Percentiles rank a stretch among this genome's conserved stretches.
These are phyloP conservation scores for Thymallus thymallus DNA, from an alignment of 2,113 vertebrate species.

Conservation along the genomic window DNA sequence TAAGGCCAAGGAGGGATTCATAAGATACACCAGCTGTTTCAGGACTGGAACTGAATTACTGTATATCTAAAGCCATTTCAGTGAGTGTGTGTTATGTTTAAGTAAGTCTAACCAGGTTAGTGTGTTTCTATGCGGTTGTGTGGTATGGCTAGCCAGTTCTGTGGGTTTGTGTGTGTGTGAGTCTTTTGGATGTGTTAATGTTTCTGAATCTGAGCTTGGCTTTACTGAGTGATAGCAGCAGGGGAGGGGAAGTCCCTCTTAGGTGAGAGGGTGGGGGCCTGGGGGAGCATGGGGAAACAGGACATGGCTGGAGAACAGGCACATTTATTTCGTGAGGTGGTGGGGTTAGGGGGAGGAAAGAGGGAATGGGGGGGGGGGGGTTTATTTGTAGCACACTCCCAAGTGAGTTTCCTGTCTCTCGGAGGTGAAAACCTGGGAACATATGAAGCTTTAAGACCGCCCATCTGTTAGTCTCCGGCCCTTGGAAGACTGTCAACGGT, in stretches of 20 bases:
- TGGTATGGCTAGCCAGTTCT: neutral
- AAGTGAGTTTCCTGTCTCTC: conserved; percentile 92
- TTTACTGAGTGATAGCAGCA: conserved; percentile 49
- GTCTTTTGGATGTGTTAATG: conserved; percentile 53
- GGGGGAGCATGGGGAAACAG: conserved; percentile 44
- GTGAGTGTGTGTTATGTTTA: conserved; percentile 2
- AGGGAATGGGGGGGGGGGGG: conserved; percentile 45
- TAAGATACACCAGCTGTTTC: too few relatives aligned
- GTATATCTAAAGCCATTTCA: neutral
- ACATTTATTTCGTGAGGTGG: conserved; percentile 17
- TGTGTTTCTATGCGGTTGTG: neutral
- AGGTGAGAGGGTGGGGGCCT: conserved; percentile 27
- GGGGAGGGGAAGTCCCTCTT: conserved; percentile 60
- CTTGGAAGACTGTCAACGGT: conserved; percentile 92
- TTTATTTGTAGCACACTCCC: conserved; percentile 87
- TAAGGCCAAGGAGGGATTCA: too few relatives aligned
- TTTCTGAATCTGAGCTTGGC: conserved; percentile 23
- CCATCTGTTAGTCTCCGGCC: conserved; percentile 97
- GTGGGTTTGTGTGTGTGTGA: conserved; percentile 13
- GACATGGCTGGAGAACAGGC: conserved; percentile 49
- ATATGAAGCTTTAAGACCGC: conserved; percentile 94
- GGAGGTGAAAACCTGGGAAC: conserved; percentile 92
- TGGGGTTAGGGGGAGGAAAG: neutral
- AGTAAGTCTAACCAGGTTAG: too few relatives aligned
- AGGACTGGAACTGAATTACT: neutral